Evolutionary conservation across 2,113 vertebrate genomes (phyloP), one percentile per base, ranked within the genome.

Genomic region (Pteronura brasiliensis): DNA sequence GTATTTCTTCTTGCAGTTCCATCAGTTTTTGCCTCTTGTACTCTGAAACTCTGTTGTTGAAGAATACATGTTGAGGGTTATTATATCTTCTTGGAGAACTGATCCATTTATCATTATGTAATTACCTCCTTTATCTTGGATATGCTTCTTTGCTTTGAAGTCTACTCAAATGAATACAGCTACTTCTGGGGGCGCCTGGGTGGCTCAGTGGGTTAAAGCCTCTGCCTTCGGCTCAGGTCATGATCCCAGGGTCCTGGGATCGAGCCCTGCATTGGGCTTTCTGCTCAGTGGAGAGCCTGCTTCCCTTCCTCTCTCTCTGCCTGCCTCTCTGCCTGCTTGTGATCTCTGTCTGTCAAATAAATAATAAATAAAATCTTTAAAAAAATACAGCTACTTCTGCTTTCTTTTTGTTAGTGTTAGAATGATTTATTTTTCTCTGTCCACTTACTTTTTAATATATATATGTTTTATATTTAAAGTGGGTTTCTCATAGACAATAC

Each of bases 181-280:
- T 36, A 57, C 17, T 79, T 47, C 27, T 34, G 44, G 15, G 49
- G 49, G 49, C 49, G 0, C 49, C 49, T 52, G 49, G 15, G 49
- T 52, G 49, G 49, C 49, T 52, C 49, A 52, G 49, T 52, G 49
- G 15, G 49, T 52, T 15, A 52, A 17, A 52, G 49, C 49, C 49
- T 52, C 49, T 52, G 49, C 15, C 49, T 52, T 52, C 15, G 0
- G 14, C 15, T 52, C 49, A 52, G 49, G 49, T 52, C 49, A 52
- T 52, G 49, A 52, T 52, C 15, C 15, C 49, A 52, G 49, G 49
- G 49, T 52, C 49, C 49, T 52, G 1, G 49, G 49, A 52, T 52
- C 4, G 1, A 52, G 49, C 49, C 15, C 49, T 4, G 4, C 49
- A 17, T 52, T 0, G 4, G 49, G 49, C 15, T 52, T 1, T 52